A percentile compares a stretch with the other conserved stretches of the same genome.
phyloP scores from a whole-genome alignment of 2,113 vertebrate genomes.

The Rhabdomys dilectus region DNA sequence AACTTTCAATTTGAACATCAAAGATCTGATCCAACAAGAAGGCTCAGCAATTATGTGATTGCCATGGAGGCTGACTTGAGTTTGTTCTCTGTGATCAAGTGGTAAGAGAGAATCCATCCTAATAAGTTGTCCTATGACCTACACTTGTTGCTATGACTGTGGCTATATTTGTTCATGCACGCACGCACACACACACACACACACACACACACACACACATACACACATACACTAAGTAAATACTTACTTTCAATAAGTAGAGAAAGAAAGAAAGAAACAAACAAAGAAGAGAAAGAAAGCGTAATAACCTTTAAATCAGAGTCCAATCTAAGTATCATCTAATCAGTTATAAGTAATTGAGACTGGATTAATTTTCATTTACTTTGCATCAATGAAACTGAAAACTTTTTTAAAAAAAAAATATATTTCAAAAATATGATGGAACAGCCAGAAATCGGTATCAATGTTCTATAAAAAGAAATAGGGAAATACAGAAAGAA shows the following conservation, averaged over 20 bases:
- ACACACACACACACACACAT: not conserved
- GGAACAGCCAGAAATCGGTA: not conserved
- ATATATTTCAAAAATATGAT: not conserved
- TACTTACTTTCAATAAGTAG: not conserved
- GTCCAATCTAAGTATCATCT: not conserved
- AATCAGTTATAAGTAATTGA: not conserved
- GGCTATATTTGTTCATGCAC: not conserved
- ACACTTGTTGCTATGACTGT: not conserved
- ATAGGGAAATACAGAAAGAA: not conserved
- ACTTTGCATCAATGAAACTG: fast-evolving
- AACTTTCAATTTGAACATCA: not conserved
- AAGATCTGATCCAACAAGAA: not conserved
- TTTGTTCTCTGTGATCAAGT: not conserved
- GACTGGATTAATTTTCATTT: not conserved
- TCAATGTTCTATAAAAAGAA: not conserved
- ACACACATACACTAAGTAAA: not conserved
- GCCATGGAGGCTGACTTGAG: not conserved
- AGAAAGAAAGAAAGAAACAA: not conserved
- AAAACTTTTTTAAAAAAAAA: not conserved
- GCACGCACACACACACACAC: not conserved
- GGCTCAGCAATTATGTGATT: not conserved
- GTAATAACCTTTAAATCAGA: not conserved
- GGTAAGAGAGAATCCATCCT: not conserved
- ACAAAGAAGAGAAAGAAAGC: no score
- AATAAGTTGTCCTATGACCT: not conserved